Evolutionary conservation across 2,888 invertebrate species (phyloP).

Genomic region (Pardosa pseudoannulata): DNA sequence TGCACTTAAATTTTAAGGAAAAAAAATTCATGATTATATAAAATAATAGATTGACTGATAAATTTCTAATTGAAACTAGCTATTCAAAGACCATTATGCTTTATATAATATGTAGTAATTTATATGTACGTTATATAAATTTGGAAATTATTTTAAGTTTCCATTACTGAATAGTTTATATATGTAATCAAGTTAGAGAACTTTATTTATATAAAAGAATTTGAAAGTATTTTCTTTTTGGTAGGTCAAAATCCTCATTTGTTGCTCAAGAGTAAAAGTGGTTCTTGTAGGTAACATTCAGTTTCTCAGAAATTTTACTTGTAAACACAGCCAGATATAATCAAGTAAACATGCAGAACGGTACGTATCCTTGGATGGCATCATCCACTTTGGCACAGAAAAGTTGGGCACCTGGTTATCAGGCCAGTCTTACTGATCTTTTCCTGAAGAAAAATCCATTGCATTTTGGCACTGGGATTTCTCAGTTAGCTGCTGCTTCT

Average conservation of each 20-base stretch:
- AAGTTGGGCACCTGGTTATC: constrained; percentile 74
- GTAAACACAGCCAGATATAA: background rate
- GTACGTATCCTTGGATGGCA: constrained; percentile 74
- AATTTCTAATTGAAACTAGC: too few relatives aligned
- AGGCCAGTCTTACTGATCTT: constrained; percentile 74
- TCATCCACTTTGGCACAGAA: constrained; percentile 73
- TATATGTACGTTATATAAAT: too few relatives aligned
- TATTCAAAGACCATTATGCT: too few relatives aligned
- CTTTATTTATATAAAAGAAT: too few relatives aligned
- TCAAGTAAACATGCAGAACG: constrained; percentile 73
- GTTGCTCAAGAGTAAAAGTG: constrained; percentile 42
- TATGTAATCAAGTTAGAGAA: too few relatives aligned
- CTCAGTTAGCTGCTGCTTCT: constrained; percentile 74
- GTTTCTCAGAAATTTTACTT: background rate
- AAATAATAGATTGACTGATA: too few relatives aligned
- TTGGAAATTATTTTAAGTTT: too few relatives aligned
- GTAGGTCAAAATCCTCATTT: constrained; percentile 18
- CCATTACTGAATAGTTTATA: too few relatives aligned
- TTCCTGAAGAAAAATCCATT: constrained; percentile 74
- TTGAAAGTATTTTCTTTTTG: constrained; percentile 9
- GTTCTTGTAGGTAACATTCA: constrained; percentile 21
- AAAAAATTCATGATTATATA: too few relatives aligned
- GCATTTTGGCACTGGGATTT: constrained; percentile 74
- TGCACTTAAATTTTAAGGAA: too few relatives aligned
- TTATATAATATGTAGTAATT: too few relatives aligned